Conservation (phyloP, 2,888 invertebrate genomes). For the Agrypnus murinus region DNA sequence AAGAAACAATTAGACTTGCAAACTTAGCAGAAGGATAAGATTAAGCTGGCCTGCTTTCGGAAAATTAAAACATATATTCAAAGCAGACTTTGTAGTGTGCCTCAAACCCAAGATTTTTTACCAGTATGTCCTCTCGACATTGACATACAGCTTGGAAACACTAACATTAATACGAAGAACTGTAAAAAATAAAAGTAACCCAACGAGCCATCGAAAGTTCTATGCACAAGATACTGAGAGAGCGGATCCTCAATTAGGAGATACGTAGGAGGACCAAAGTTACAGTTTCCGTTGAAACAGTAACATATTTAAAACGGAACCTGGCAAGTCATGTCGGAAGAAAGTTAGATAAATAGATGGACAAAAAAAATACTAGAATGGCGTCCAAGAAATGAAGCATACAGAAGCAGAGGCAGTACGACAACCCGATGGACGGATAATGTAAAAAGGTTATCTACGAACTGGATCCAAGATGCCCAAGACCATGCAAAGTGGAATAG, state of each 20-base stretch:
- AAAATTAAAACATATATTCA: too few species aligned
- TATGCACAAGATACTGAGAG: not conserved
- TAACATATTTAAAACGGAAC: too few species aligned
- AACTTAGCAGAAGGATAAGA: too few species aligned
- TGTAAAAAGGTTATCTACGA: slow-evolving; percentile 6
- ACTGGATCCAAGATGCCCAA: slow-evolving; percentile 9
- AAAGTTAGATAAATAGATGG: not conserved
- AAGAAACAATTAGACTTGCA: too few species aligned
- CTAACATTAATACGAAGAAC: not conserved
- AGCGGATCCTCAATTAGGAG: not conserved
- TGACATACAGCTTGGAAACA: too few species aligned
- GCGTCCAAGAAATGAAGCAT: slow-evolving; percentile 7
- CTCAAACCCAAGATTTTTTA: not conserved
- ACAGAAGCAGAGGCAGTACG: too few species aligned
- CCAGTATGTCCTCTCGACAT: too few species aligned
- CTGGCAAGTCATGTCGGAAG: slow-evolving; percentile 11
- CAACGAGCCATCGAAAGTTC: not conserved
- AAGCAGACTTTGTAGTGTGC: not conserved
- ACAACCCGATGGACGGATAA: not conserved
- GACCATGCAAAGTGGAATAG: slow-evolving; percentile 10
- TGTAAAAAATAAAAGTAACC: not conserved
- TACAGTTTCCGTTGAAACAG: too few species aligned
- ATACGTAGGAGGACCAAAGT: too few species aligned
- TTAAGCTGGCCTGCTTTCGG: too few species aligned
- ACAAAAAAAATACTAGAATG: slow-evolving; percentile 10